phyloP scores from a whole-genome alignment of 1,140 invertebrate genomes.

The Drosophila nigromelanica region DNA sequence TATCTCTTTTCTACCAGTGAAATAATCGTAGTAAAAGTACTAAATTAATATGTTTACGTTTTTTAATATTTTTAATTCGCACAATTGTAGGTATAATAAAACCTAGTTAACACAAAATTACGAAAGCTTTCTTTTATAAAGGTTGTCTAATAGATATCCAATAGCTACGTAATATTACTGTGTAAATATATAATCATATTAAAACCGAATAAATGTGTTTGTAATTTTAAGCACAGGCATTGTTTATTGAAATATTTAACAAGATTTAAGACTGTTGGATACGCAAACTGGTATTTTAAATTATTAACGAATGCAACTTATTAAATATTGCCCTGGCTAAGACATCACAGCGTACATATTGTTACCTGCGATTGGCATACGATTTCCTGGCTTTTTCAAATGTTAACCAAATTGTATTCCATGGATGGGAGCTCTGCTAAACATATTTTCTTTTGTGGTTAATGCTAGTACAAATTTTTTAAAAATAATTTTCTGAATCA shows the following conservation, averaged over 20 bases:
- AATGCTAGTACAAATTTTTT: neutral
- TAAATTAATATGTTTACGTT: neutral
- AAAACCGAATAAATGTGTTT: slow-evolving; percentile 6
- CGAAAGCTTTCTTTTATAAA: slow-evolving; percentile 1
- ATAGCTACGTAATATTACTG: neutral
- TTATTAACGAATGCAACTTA: neutral
- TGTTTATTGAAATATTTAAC: slow-evolving; percentile 3
- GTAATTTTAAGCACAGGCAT: neutral
- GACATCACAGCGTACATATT: neutral
- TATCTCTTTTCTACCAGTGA: neutral
- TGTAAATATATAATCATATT: slow-evolving; percentile 21
- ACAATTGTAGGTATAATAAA: neutral
- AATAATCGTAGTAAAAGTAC: neutral
- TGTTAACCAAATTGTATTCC: neutral
- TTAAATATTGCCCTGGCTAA: neutral
- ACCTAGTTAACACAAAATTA: neutral
- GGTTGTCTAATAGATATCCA: slow-evolving; percentile 2
- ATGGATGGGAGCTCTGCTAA: neutral
- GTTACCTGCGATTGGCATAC: too few relatives aligned
- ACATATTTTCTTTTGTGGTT: neutral
- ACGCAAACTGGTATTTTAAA: neutral
- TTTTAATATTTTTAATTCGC: too few relatives aligned
- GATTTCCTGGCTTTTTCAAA: neutral
- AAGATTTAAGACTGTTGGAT: neutral
- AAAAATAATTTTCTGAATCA: neutral